phyloP scores from a whole-genome alignment of 2,797 vertebrate genomes.

The Furcifer pardalis region DNA sequence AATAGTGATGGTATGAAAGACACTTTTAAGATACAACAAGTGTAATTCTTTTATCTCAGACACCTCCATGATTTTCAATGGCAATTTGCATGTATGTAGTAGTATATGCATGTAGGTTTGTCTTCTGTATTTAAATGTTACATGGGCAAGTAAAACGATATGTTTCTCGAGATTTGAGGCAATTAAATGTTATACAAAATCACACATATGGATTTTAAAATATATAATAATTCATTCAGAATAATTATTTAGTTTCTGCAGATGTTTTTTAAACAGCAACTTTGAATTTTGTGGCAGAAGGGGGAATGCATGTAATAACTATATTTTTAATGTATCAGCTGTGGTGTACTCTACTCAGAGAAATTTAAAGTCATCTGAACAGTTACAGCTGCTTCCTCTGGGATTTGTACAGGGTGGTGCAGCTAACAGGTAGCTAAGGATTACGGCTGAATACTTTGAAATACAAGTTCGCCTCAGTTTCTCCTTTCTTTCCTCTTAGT shows the following conservation, averaged over 20 bases:
- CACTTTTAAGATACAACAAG: constrained; percentile 27
- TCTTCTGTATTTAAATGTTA: neutral
- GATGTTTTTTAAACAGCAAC: neutral
- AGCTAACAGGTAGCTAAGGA: too few relatives aligned
- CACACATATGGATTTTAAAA: neutral
- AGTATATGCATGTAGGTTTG: neutral
- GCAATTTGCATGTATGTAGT: neutral
- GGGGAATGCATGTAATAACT: neutral
- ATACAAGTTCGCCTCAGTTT: too few relatives aligned
- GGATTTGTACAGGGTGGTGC: too few relatives aligned
- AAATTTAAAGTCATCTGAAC: neutral
- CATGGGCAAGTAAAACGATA: neutral
- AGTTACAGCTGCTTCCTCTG: neutral
- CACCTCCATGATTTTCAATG: neutral
- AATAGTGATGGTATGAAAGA: constrained; percentile 41
- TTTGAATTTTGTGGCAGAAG: neutral
- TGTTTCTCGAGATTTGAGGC: neutral
- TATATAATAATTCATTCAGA: neutral
- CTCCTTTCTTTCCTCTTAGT: too few relatives aligned
- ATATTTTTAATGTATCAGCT: neutral
- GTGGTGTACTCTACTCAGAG: neutral
- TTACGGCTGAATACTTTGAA: too few relatives aligned
- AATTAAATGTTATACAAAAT: neutral
- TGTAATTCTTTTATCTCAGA: constrained; percentile 1
- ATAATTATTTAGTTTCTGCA: neutral